These are phyloP conservation scores for Cossypha heuglini DNA, from an alignment of 2,797 vertebrate genomes.

Conservation along the genomic window DNA sequence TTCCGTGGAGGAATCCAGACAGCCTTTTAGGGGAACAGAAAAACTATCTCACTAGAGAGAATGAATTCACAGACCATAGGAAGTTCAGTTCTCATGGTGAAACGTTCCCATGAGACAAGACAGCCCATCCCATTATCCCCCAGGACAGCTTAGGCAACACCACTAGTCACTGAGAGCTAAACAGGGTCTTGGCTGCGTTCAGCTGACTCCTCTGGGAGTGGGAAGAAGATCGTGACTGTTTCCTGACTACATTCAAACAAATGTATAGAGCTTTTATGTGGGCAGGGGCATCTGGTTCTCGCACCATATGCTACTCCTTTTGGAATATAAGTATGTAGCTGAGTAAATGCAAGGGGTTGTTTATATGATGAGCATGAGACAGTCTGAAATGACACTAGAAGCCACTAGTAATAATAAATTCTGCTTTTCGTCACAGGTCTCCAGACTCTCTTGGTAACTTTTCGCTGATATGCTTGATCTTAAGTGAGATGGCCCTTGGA, in stretches of 20 bases:
- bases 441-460: neutral
- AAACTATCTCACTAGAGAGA: neutral
- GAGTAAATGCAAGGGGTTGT: conserved; percentile 52
- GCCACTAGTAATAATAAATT: conserved; percentile 23
- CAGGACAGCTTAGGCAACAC: neutral
- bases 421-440: neutral
- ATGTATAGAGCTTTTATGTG: conserved; percentile 60
- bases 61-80: neutral
- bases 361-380: conserved; percentile 28
- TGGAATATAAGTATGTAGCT: conserved; percentile 39
- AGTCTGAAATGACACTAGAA: conserved; percentile 26
- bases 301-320: conserved; percentile 53
- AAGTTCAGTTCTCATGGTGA: neutral
- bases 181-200: neutral
- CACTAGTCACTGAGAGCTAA: neutral
- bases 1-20: neutral
- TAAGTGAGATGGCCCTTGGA: neutral
- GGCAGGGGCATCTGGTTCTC: conserved; percentile 61
- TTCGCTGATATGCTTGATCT: neutral
- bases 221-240: conserved; percentile 66
- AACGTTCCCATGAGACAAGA: neutral
- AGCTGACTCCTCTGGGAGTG: conserved; percentile 48
- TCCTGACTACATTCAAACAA: conserved; percentile 61
- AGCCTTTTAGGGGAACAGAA: neutral
- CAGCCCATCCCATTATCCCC: neutral